Conservation (phyloP, 2,113 vertebrate genomes). For the Puffinus mauretanicus region DNA sequence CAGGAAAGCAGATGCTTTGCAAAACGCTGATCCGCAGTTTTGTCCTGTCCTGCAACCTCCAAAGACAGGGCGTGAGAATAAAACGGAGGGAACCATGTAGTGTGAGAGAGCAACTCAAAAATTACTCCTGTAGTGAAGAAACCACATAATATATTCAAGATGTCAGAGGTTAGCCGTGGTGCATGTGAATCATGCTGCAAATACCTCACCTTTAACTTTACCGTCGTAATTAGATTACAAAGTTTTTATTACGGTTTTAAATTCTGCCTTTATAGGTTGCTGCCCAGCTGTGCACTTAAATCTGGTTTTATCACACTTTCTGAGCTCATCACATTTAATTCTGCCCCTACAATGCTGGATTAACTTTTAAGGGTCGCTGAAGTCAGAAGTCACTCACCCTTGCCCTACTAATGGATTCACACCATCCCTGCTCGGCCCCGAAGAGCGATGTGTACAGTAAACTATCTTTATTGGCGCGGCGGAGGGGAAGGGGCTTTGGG, state of each 20-base stretch:
- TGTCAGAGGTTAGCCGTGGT: slow-evolving; percentile 65
- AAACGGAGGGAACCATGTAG: background rate
- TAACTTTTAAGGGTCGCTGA: slow-evolving; percentile 74
- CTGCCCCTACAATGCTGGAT: slow-evolving; percentile 71
- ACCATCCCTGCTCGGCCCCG: slow-evolving; percentile 59
- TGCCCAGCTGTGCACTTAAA: slow-evolving; percentile 62
- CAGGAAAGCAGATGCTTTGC: background rate
- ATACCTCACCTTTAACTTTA: slow-evolving; percentile 73
- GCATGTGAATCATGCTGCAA: slow-evolving; percentile 62
- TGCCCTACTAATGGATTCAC: slow-evolving; percentile 77
- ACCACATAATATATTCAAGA: slow-evolving; percentile 68
- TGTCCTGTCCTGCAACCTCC: background rate
- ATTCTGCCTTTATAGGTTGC: slow-evolving; percentile 70
- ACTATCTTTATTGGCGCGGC: slow-evolving; percentile 60
- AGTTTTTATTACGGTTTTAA: slow-evolving; percentile 74
- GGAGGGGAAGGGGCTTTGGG: slow-evolving; percentile 7
- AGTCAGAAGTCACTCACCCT: slow-evolving; percentile 76
- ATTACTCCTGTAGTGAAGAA: slow-evolving; percentile 50
- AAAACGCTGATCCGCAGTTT: background rate
- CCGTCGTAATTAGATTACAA: slow-evolving; percentile 69
- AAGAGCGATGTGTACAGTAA: slow-evolving; percentile 72
- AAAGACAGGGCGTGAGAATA: background rate
- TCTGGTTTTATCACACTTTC: slow-evolving; percentile 68
- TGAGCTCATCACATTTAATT: slow-evolving; percentile 74
- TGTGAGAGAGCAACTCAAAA: slow-evolving; percentile 47